A percentile compares a stretch with the other conserved stretches of the same genome.
These are phyloP conservation scores for Silurus aristotelis DNA, from an alignment of 2,797 vertebrate species.

Conservation along the genomic window DNA sequence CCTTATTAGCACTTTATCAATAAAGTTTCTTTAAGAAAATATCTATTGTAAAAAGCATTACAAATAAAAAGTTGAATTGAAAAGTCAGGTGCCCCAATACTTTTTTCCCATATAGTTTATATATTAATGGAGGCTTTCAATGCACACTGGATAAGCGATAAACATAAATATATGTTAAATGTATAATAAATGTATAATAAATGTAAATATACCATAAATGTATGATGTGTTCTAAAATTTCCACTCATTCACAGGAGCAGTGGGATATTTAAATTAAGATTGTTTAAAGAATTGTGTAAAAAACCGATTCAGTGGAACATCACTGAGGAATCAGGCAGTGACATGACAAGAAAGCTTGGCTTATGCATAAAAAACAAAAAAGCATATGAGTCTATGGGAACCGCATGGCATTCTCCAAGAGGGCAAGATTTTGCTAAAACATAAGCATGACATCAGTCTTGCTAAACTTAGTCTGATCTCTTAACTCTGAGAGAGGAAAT, in stretches of 20 bases:
- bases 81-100: too few relatives aligned
- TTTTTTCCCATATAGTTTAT: too few relatives aligned
- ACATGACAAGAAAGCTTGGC: neutral
- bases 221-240: neutral
- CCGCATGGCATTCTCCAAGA: neutral
- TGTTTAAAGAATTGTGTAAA: neutral
- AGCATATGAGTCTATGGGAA: neutral
- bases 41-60: too few relatives aligned
- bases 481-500: neutral
- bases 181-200: too few relatives aligned
- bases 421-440: neutral
- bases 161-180: too few relatives aligned
- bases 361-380: neutral
- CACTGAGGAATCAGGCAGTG: too few relatives aligned
- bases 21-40: too few relatives aligned
- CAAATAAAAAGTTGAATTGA: too few relatives aligned
- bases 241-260: neutral
- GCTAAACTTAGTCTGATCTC: constrained; percentile 3
- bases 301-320: neutral
- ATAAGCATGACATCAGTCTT: neutral
- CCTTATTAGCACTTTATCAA: too few relatives aligned
- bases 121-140: too few relatives aligned
- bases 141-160: too few relatives aligned
- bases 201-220: too few relatives aligned
- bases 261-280: neutral